Evolutionary conservation across 2,797 vertebrate species (phyloP).

Genomic region (Ficedula albicollis): DNA sequence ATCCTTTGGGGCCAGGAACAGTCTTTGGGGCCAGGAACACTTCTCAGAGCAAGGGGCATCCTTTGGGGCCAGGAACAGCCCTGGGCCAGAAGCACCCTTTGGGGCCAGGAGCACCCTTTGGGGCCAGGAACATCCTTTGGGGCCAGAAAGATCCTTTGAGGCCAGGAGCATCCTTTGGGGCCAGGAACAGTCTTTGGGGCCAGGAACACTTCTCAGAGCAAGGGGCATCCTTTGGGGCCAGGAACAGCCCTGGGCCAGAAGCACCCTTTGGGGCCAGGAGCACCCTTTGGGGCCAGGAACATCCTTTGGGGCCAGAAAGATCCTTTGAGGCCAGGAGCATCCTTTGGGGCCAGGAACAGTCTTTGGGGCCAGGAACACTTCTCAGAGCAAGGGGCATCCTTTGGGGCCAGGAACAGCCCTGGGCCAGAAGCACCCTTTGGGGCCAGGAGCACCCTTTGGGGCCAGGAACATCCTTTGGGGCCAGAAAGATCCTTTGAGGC

Average conservation of each 20-base stretch:
- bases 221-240: background rate
- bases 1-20: background rate
- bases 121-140: no score
- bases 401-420: no score
- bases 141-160: background rate
- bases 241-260: no score
- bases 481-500: no score
- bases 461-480: background rate
- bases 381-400: background rate
- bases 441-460: background rate
- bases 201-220: background rate
- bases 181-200: background rate
- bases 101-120: background rate
- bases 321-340: fast-evolving
- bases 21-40: background rate
- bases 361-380: background rate
- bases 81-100: background rate
- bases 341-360: no score
- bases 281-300: background rate
- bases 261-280: fast-evolving
- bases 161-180: no score
- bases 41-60: background rate
- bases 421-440: no score
- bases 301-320: no score
- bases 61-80: background rate